Percentiles rank a stretch among this genome's conserved stretches.
Evolutionary conservation across 2,888 invertebrate genomes (phyloP).

Genomic region (Microdon myrmicae): DNA sequence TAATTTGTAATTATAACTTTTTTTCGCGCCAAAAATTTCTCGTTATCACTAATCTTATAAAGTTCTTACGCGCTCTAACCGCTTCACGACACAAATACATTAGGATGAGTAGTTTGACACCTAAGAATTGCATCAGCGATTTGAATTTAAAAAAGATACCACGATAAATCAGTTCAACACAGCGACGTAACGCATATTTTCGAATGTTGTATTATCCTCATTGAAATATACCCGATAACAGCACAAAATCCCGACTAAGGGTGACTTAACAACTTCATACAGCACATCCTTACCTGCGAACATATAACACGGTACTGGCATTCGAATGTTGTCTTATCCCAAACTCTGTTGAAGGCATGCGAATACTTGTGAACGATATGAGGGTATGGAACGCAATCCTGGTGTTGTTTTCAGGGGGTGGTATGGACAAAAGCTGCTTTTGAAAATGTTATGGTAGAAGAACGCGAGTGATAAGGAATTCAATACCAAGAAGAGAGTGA

Average conservation of each 20-base stretch:
- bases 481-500: too few species aligned
- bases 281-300: conserved; percentile 49
- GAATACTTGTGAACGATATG: conserved; percentile 18
- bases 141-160: too few species aligned
- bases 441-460: conserved; percentile 18
- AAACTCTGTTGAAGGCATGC: conserved; percentile 31
- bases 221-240: conserved; percentile 37
- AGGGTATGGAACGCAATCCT: conserved; percentile 34
- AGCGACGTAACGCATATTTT: too few species aligned
- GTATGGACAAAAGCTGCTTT: conserved; percentile 8
- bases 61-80: too few species aligned
- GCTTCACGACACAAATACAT: too few species aligned
- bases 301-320: conserved; percentile 50
- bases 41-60: too few species aligned
- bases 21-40: too few species aligned
- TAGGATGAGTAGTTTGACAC: too few species aligned
- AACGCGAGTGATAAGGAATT: conserved; percentile 32
- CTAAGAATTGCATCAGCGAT: too few species aligned
- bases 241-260: conserved; percentile 41
- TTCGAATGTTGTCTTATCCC: conserved; percentile 46
- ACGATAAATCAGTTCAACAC: too few species aligned
- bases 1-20: conserved; percentile 20
- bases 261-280: conserved; percentile 38
- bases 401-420: conserved; percentile 12
- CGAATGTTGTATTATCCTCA: too few species aligned